Evolutionary conservation across 23 tunicate species (phyloP).

Genomic region (Trididemnum nubilum): DNA sequence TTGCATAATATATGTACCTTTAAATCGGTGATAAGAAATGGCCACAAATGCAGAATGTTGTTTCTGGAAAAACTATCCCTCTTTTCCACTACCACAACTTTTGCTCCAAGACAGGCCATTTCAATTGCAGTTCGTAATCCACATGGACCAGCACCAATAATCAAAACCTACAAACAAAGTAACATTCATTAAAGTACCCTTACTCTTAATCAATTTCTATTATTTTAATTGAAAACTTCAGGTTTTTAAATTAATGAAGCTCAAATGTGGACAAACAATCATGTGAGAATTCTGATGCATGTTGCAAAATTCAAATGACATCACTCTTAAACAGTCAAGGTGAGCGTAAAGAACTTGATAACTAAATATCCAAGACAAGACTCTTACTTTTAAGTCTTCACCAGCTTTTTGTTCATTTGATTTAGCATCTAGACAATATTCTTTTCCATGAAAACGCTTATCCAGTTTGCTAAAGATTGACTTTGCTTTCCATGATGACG

Average conservation of each 20-base stretch:
- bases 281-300: too few relatives aligned
- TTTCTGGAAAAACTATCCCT: slow-evolving; percentile 88
- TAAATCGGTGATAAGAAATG: slow-evolving; percentile 88
- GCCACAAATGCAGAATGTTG: slow-evolving; percentile 98
- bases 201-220: background rate
- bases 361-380: too few relatives aligned
- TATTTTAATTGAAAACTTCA: too few relatives aligned
- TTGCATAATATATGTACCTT: too few relatives aligned
- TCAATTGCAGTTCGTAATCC: slow-evolving; percentile 94
- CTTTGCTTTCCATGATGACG: slow-evolving; percentile 66
- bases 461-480: slow-evolving; percentile 63
- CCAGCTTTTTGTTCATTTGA: slow-evolving; percentile 22
- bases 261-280: too few relatives aligned
- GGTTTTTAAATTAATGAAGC: too few relatives aligned
- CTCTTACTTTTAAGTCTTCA: slow-evolving; percentile 54
- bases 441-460: slow-evolving; percentile 60
- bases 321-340: too few relatives aligned
- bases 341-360: too few relatives aligned
- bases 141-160: slow-evolving; percentile 99
- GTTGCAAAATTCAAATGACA: too few relatives aligned
- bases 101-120: slow-evolving; percentile 91
- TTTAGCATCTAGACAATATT: slow-evolving; percentile 38
- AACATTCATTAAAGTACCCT: too few relatives aligned
- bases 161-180: slow-evolving; percentile 42
- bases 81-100: slow-evolving; percentile 80